Evolutionary conservation across 2,113 vertebrate genomes (phyloP), one percentile per base, ranked within the genome.

Genomic region (Plecturocebus donacophilus): DNA sequence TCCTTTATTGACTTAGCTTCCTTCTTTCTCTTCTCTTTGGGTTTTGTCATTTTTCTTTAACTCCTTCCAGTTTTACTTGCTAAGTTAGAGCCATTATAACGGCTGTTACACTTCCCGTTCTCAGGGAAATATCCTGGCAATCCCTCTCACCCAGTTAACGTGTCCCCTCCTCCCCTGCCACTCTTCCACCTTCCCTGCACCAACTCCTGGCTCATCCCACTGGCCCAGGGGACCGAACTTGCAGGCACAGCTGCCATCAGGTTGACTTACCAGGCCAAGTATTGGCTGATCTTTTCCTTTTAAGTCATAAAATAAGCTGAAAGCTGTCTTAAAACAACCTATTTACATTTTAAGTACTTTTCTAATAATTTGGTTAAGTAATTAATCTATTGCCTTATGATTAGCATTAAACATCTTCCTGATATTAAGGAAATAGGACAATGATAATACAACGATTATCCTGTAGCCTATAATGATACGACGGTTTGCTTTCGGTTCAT

Each of bases 1-100:
- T 27, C 30, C 21, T 76, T 80, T 80, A 64, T 17, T 56, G 49
- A 58, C 8, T 94, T 83, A 75, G 45, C n/a, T 47, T 70, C 9
- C 76, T 90, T 90, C 66, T 66, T 91, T 93, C 47, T 81, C 47
- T 89, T 71, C 71, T 93, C 8, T 76, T 61, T 66, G 5, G 91
- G 91, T 79, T 80, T 87, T 71, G 75, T 56, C n/a, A 84, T 75
- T 85, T 79, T 94, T 91, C 54, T 86, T 77, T 81, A 27, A 89
- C 19, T 64, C 21, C 19, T 94, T 66, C 82, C 47, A n/a, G 66
- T n/a, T 54, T 84, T 81, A 42, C 49, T 66, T 40, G 17, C 27
- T 83, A 83, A 84, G 14, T 32, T 30, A 6, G 54, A 35, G 42
- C 30, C 17, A 71, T 68, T 85, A 27, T 3, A 45, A 56, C 7